Evolutionary conservation across 2,888 invertebrate genomes (phyloP).

Genomic region (Heliconius sara): DNA sequence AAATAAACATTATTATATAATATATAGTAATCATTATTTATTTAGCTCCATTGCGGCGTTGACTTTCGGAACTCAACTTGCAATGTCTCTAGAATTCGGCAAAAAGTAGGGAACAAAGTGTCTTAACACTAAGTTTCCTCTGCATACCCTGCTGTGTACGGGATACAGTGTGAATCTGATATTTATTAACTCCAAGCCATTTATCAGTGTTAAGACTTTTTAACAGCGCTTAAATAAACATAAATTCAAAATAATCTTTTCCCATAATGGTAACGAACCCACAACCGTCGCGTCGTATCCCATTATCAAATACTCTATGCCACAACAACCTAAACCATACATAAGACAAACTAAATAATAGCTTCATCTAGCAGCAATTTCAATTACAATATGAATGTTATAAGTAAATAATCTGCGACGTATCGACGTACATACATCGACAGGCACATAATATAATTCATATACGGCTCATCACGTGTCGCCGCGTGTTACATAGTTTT

Average conservation of each 20-base stretch:
- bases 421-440: constrained; percentile 36
- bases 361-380: background rate
- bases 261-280: background rate
- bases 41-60: too few species aligned
- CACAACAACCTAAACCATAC: background rate
- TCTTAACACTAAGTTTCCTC: background rate
- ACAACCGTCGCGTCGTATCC: too few species aligned
- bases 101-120: background rate
- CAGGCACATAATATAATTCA: constrained; percentile 43
- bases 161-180: too few species aligned
- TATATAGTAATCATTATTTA: too few species aligned
- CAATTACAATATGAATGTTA: constrained; percentile 7
- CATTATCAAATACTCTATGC: too few species aligned
- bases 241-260: background rate
- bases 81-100: too few species aligned
- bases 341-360: background rate
- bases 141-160: too few species aligned
- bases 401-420: constrained; percentile 22
- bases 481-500: constrained; percentile 55
- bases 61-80: too few species aligned
- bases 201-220: background rate
- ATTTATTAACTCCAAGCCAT: too few species aligned
- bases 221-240: background rate
- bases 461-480: constrained; percentile 48
- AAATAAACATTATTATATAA: too few species aligned